Evolutionary conservation across 2,888 invertebrate species (phyloP).

Genomic region (Melolontha melolontha): DNA sequence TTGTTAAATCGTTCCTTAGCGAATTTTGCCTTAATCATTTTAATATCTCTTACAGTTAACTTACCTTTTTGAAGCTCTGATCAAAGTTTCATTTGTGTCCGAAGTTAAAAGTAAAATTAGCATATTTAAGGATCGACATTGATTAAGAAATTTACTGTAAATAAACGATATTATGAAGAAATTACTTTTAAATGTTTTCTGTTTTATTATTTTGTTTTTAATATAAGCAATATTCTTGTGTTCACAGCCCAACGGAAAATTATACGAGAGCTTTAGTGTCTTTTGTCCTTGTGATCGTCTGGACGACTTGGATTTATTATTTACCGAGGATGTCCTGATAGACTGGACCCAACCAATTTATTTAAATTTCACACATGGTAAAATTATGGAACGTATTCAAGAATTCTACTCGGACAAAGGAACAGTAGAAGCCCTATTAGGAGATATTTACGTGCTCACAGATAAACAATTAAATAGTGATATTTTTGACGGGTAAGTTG

Average conservation of each 20-base stretch:
- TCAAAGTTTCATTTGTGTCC: too few species aligned
- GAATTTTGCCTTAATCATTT: too few species aligned
- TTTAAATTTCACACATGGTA: slow-evolving; percentile 87
- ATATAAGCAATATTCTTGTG: neutral
- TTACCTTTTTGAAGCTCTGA: too few species aligned
- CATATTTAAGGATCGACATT: too few species aligned
- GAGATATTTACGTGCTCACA: slow-evolving; percentile 83
- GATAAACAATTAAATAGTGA: slow-evolving; percentile 69
- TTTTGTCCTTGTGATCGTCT: slow-evolving; percentile 85
- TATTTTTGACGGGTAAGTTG: slow-evolving; percentile 45
- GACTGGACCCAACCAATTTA: slow-evolving; percentile 86
- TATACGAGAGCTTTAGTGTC: slow-evolving; percentile 87
- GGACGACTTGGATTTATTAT: slow-evolving; percentile 78
- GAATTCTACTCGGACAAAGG: slow-evolving; percentile 75
- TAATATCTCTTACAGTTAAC: too few species aligned
- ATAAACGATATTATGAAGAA: too few species aligned
- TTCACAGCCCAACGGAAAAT: slow-evolving; percentile 80
- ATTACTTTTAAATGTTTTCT: too few species aligned
- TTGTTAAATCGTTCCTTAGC: too few species aligned
- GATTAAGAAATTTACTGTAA: too few species aligned
- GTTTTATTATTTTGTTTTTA: too few species aligned
- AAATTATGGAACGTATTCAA: slow-evolving; percentile 82
- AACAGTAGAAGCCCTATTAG: slow-evolving; percentile 79
- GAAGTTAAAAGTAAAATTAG: too few species aligned
- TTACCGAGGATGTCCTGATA: slow-evolving; percentile 81